Evolutionary conservation across 2,888 invertebrate genomes (phyloP).

Genomic region (Aproaerema taeniolella): DNA sequence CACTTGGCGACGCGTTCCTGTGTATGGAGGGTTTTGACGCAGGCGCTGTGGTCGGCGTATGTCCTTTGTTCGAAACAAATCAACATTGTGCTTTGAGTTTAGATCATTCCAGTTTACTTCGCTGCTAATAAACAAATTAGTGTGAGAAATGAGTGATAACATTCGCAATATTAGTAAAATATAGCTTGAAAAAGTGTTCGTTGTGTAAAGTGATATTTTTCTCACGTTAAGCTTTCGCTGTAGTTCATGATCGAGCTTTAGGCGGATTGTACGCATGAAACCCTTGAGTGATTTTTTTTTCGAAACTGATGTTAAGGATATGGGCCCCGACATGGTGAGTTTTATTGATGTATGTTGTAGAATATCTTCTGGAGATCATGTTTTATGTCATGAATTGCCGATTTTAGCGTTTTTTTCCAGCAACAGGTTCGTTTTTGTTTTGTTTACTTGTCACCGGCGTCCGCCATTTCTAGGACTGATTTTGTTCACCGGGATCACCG

Average conservation of each 20-base stretch:
- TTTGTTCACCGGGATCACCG: slow-evolving; percentile 71
- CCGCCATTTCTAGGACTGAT: slow-evolving; percentile 74
- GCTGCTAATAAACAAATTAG: slow-evolving; percentile 36
- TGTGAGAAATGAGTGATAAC: slow-evolving; percentile 51
- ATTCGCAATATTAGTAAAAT: slow-evolving; percentile 34
- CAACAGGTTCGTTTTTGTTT: slow-evolving; percentile 80
- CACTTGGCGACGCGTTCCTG: slow-evolving; percentile 56
- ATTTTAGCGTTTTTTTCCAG: slow-evolving; percentile 51
- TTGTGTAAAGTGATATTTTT: slow-evolving; percentile 43
- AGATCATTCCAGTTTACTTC: slow-evolving; percentile 54
- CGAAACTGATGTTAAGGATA: slow-evolving; percentile 86
- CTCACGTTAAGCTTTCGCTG: slow-evolving; percentile 47
- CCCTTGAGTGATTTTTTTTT: slow-evolving; percentile 83
- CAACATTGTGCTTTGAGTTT: slow-evolving; percentile 69
- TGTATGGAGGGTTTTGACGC: slow-evolving; percentile 60
- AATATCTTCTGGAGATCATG: slow-evolving; percentile 31
- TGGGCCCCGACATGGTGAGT: slow-evolving; percentile 89
- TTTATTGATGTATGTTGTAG: slow-evolving; percentile 34
- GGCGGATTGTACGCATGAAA: slow-evolving; percentile 79
- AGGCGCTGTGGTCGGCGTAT: slow-evolving; percentile 73
- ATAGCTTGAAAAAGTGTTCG: slow-evolving; percentile 37
- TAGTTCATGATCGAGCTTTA: slow-evolving; percentile 63
- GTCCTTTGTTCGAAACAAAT: slow-evolving; percentile 78
- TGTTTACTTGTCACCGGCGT: slow-evolving; percentile 79
- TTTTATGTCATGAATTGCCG: slow-evolving; percentile 65